phyloP scores from a whole-genome alignment of 2,888 invertebrate genomes.

The Parasteatoda lunata region DNA sequence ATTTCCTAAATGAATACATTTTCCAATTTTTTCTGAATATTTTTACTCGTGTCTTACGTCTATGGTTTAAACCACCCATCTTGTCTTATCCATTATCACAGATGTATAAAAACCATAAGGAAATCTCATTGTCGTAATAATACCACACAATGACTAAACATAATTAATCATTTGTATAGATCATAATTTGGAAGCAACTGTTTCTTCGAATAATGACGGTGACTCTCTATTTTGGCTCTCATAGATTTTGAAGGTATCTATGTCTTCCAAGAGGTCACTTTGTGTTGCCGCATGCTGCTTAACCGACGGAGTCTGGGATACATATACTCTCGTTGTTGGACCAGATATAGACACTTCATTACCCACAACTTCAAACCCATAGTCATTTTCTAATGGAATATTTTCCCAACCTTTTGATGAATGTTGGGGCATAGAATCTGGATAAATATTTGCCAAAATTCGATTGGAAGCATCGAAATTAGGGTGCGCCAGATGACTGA shows the following conservation, averaged over 20 bases:
- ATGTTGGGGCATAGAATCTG: constrained; percentile 6
- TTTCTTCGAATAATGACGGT: constrained; percentile 54
- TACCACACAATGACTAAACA: no score
- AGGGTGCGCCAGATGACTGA: constrained; percentile 17
- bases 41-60: no score
- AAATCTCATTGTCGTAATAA: no score
- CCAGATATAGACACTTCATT: constrained; percentile 46
- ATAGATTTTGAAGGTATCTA: constrained; percentile 38
- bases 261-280: constrained; percentile 22
- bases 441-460: constrained; percentile 21
- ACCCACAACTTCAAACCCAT: constrained; percentile 21
- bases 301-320: constrained; percentile 24
- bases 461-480: constrained; percentile 39
- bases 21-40: no score
- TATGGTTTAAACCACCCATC: no score
- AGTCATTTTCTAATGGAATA: constrained; percentile 31
- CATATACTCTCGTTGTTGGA: constrained; percentile 27
- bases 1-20: no score
- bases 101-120: no score
- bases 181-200: constrained; percentile 45
- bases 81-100: no score
- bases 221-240: constrained; percentile 46
- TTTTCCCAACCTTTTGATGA: constrained; percentile 27
- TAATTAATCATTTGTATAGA: no score
- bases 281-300: background rate